Conservation (phyloP, 2,888 invertebrate genomes). For the Athalia cordata region DNA sequence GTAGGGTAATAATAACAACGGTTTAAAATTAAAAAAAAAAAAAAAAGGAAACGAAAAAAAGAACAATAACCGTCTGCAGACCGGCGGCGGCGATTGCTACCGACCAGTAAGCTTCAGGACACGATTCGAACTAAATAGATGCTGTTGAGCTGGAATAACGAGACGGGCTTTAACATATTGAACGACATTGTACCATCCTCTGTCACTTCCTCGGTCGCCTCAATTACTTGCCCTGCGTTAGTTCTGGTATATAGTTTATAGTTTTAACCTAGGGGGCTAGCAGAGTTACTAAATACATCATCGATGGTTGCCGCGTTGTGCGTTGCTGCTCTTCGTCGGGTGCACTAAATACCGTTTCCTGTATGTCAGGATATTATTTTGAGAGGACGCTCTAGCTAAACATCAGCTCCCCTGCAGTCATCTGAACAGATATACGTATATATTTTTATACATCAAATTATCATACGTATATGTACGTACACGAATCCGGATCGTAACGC, state of each 20-base stretch:
- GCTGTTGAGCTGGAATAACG: too few species aligned
- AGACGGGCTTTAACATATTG: conserved; percentile 51
- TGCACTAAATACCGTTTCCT: conserved; percentile 66
- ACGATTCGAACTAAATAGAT: conserved; percentile 22
- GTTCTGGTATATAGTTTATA: too few species aligned
- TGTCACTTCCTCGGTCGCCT: conserved; percentile 65
- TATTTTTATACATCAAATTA: conserved; percentile 25
- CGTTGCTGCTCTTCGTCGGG: conserved; percentile 46
- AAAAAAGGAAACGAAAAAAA: background rate
- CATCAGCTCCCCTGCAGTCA: conserved; percentile 9
- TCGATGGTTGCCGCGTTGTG: conserved; percentile 5
- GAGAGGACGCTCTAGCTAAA: conserved; percentile 48
- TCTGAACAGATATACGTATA: background rate
- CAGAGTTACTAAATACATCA: conserved; percentile 17
- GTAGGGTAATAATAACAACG: conserved; percentile 53
- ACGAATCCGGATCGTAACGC: background rate
- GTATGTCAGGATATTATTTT: conserved; percentile 58
- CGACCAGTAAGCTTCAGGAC: conserved; percentile 28
- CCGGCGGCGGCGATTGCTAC: conserved; percentile 4
- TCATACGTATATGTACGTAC: conserved; percentile 20
- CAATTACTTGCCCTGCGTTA: conserved; percentile 11
- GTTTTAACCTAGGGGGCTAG: conserved; percentile 31
- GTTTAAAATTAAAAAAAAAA: background rate
- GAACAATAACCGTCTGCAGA: conserved; percentile 5
- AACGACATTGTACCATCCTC: conserved; percentile 65